Evolutionary conservation across 2,888 invertebrate genomes (phyloP).

Genomic region (Eilema griseolum): DNA sequence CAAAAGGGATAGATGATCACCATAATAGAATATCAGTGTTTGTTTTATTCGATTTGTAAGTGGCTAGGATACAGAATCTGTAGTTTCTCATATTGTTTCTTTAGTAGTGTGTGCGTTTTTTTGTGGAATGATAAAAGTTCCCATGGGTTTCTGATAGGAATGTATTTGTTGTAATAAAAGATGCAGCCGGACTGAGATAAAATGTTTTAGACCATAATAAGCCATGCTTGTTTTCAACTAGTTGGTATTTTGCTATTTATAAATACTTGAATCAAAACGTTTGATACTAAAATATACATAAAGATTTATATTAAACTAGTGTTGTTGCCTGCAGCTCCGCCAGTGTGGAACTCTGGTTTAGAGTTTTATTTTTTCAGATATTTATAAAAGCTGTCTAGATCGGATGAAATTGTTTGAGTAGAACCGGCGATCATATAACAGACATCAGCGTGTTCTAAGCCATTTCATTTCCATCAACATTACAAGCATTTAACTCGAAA

Average conservation of each 20-base stretch:
- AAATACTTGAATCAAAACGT: neutral
- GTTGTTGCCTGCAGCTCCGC: too few relatives aligned
- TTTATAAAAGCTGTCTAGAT: too few relatives aligned
- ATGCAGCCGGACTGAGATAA: neutral
- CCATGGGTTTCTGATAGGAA: constrained; percentile 37
- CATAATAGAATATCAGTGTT: constrained; percentile 83
- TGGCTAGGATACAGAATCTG: constrained; percentile 75
- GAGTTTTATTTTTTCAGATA: too few relatives aligned
- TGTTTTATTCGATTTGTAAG: constrained; percentile 84
- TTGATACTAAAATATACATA: neutral
- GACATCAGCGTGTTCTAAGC: too few relatives aligned
- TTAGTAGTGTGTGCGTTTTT: constrained; percentile 58
- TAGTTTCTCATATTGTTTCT: constrained; percentile 78
- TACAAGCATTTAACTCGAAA: constrained; percentile 54
- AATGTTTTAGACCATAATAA: neutral
- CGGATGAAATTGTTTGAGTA: too few relatives aligned
- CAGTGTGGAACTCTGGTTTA: too few relatives aligned
- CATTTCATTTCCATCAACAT: constrained; percentile 28
- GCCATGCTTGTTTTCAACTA: neutral
- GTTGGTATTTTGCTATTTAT: neutral
- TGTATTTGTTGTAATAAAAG: constrained; percentile 24
- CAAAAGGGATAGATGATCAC: constrained; percentile 69
- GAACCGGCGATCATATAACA: too few relatives aligned
- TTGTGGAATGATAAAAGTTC: constrained; percentile 50
- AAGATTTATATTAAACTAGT: neutral